A percentile compares a stretch with the other conserved stretches of the same genome.
These are phyloP conservation scores for Steatornis caripensis DNA, from an alignment of 2,113 vertebrate genomes.

Conservation along the genomic window DNA sequence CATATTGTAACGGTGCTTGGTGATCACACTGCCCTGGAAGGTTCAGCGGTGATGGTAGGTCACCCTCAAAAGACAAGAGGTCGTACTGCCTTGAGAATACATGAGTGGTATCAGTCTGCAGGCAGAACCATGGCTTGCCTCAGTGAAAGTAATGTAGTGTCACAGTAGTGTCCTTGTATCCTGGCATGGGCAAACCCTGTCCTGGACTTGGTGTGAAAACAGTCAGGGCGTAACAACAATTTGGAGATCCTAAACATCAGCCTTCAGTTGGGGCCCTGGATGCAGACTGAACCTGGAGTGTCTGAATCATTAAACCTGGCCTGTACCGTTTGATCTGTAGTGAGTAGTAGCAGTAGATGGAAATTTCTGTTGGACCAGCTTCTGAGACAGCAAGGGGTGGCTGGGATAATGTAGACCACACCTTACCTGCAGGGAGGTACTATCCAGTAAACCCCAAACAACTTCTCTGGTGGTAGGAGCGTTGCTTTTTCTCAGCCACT, in stretches of 20 bases:
- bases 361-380: neutral
- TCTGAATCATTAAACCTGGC: neutral
- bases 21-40: neutral
- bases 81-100: neutral
- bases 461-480: neutral
- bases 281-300: neutral
- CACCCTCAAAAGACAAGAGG: neutral
- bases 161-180: neutral
- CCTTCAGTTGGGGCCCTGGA: neutral
- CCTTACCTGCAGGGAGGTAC: neutral
- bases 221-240: neutral
- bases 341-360: neutral
- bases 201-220: neutral
- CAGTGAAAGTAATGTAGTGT: neutral
- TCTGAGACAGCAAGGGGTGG: neutral
- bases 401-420: neutral
- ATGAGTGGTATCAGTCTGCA: neutral
- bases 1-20: rapidly evolving
- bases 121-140: neutral
- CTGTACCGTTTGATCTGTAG: neutral
- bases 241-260: neutral
- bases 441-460: neutral
- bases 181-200: neutral
- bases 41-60: neutral
- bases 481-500: neutral